Evolutionary conservation across 2,888 invertebrate genomes (phyloP), one percentile per base, ranked within the genome.

Genomic region (Drosophila subquinaria): DNA sequence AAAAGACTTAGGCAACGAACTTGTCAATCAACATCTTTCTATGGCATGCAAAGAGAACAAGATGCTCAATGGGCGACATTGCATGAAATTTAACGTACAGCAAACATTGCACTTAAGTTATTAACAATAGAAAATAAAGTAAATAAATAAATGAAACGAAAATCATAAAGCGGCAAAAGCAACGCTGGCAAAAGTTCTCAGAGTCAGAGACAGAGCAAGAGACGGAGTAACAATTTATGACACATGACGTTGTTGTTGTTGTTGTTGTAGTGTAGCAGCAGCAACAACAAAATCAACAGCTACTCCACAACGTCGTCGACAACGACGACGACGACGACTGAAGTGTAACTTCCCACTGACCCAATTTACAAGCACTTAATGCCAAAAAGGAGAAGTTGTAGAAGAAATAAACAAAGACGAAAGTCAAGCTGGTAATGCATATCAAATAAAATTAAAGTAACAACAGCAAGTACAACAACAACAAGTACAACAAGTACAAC

Each of bases 301-400:
- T 56, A 61, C 75, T 68, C 52, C 62, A 60, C 63, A 45, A 62
- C 53, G 56, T 42, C 65, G 42, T 2, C 38, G 38, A 40, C 60
- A 8, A 30, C 68, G 66, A 45, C 68, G 78, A 79, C 85, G 30
- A 30, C 68, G 66, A 45, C 68, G 78, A 79, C 85, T 89, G 85
- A 90, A 89, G 90, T 89, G 91, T 90, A 90, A 90, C 91, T 90
- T 89, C 91, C 91, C 89, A 89, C 91, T 89, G 88, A 89, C 88
- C 88, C 90, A 89, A 90, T 89, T 89, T 90, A 89, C 91, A 88
- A 85, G 81, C 88, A 89, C 91, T 89, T 89, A 90, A 91, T 81
- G 81, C 86, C 81, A 90, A 84, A 89, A 87, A 80, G 85, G 80
- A 86, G 88, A 88, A 90, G 90, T 89, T 76, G 88, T 89, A 90